A percentile compares a stretch with the other conserved stretches of the same genome.
Evolutionary conservation across 2,888 invertebrate genomes (phyloP).

Genomic region (Dioctria linearis): DNA sequence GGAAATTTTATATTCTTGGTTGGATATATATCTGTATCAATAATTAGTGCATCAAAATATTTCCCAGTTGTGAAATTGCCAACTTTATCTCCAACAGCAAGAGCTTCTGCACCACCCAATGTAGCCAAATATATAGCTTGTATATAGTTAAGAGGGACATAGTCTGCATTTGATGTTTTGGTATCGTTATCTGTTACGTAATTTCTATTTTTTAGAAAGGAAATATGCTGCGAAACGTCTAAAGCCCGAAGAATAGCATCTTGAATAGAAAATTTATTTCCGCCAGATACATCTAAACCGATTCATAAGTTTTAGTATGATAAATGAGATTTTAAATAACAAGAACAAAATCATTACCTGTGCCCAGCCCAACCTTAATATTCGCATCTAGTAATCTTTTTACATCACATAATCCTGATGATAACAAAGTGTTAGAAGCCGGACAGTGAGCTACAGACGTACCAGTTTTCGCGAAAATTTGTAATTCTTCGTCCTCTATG

Average conservation of each 20-base stretch:
- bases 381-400: conserved; percentile 76
- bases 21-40: conserved; percentile 77
- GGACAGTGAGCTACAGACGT: conserved; percentile 89
- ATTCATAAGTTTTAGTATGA: background rate
- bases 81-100: conserved; percentile 80
- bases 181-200: conserved; percentile 58
- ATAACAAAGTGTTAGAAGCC: conserved; percentile 85
- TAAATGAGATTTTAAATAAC: background rate
- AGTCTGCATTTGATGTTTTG: conserved; percentile 59
- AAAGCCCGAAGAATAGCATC: conserved; percentile 82
- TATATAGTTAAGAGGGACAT: conserved; percentile 76
- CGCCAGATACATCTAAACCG: conserved; percentile 84
- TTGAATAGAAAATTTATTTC: conserved; percentile 82
- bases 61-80: conserved; percentile 88
- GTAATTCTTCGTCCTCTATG: conserved; percentile 80
- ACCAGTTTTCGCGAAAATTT: conserved; percentile 75
- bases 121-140: conserved; percentile 90
- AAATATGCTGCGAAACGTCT: conserved; percentile 80
- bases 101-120: conserved; percentile 87
- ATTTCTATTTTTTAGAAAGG: conserved; percentile 71
- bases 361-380: conserved; percentile 87
- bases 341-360: conserved; percentile 74
- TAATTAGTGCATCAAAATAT: conserved; percentile 88
- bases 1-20: conserved; percentile 72
- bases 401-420: conserved; percentile 87